Conservation (phyloP, 2,888 invertebrate species). For the Hypsopygia costalis region DNA sequence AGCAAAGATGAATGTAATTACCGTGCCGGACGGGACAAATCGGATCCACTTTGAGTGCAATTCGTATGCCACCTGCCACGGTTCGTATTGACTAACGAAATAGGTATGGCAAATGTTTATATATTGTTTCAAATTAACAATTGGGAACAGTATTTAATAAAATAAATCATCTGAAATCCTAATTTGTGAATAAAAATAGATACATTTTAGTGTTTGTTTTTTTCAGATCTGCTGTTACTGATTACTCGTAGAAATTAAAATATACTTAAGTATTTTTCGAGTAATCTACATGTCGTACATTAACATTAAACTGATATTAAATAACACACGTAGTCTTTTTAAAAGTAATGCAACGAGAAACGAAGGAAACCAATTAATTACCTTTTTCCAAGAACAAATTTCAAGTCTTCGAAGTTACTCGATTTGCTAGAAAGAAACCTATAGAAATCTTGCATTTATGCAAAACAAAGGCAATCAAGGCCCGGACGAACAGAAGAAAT, state of each 20-base stretch:
- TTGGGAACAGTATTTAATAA: too few relatives aligned
- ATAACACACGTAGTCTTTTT: conserved; percentile 11
- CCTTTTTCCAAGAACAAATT: conserved; percentile 60
- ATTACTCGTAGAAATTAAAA: too few relatives aligned
- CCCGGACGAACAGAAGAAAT: conserved; percentile 78
- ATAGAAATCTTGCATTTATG: conserved; percentile 80
- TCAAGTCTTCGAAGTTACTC: conserved; percentile 65
- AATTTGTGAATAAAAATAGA: too few relatives aligned
- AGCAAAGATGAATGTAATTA: conserved; percentile 64
- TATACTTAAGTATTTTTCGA: too few relatives aligned
- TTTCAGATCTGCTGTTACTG: too few relatives aligned
- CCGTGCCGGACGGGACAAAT: conserved; percentile 52
- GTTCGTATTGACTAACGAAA: conserved; percentile 8
- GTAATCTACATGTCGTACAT: too few relatives aligned
- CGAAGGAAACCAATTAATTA: conserved; percentile 58
- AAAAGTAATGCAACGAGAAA: conserved; percentile 20
- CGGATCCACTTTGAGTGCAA: conserved; percentile 34
- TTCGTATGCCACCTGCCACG: conserved; percentile 23
- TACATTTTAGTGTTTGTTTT: too few relatives aligned
- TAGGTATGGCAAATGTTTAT: too few relatives aligned
- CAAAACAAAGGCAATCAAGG: conserved; percentile 80
- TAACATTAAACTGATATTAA: not conserved
- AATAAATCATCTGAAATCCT: too few relatives aligned
- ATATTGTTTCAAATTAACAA: too few relatives aligned
- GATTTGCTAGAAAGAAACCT: conserved; percentile 70